Evolutionary conservation across 2,797 vertebrate genomes (phyloP).

Genomic region (Amphiprion clarkii): DNA sequence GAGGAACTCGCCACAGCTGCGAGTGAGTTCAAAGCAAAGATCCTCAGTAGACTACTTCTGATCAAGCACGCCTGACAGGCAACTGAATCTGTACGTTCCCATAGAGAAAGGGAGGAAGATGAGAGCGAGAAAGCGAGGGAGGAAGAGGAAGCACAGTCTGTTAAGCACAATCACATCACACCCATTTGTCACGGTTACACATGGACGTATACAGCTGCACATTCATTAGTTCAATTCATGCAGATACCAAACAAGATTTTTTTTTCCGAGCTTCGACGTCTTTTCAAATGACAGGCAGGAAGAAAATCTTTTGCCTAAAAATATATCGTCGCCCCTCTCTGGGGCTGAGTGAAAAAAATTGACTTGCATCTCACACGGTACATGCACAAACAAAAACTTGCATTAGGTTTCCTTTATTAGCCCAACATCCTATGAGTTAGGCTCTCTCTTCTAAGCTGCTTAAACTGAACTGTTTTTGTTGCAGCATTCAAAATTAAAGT

Average conservation of each 20-base stretch:
- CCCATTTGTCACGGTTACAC: slow-evolving; percentile 76
- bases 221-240: slow-evolving; percentile 70
- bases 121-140: slow-evolving; percentile 33
- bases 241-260: slow-evolving; percentile 51
- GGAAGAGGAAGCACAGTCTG: slow-evolving; percentile 59
- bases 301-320: slow-evolving; percentile 29
- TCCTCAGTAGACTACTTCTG: slow-evolving; percentile 54
- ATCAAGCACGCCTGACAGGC: slow-evolving; percentile 72
- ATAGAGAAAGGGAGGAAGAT: slow-evolving; percentile 33
- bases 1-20: slow-evolving; percentile 52
- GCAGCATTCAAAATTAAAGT: background rate
- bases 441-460: slow-evolving; percentile 4
- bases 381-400: slow-evolving; percentile 9
- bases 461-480: background rate
- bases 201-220: slow-evolving; percentile 65
- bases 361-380: background rate
- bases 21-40: slow-evolving; percentile 62
- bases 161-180: slow-evolving; percentile 73
- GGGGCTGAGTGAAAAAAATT: slow-evolving; percentile 8
- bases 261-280: slow-evolving; percentile 42
- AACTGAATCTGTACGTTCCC: slow-evolving; percentile 55
- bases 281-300: slow-evolving; percentile 32
- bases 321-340: slow-evolving; percentile 14
- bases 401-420: slow-evolving; percentile 12
- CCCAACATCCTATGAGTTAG: background rate